phyloP scores from a whole-genome alignment of 2,113 vertebrate species.

The Crotalus horridus region DNA sequence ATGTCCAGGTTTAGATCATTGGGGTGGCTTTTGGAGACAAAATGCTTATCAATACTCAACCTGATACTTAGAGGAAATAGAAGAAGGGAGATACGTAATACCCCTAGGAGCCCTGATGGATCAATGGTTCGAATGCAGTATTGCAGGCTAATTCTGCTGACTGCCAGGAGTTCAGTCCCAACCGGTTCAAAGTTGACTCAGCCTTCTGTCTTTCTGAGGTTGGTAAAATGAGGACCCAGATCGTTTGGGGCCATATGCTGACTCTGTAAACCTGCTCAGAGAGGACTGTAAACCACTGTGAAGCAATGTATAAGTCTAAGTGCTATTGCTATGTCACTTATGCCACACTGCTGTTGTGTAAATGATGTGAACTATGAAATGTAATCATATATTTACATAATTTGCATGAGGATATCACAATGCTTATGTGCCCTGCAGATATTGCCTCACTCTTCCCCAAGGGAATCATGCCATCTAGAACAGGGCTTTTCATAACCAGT shows the following conservation, averaged over 20 bases:
- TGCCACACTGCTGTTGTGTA: background rate
- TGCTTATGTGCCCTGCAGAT: background rate
- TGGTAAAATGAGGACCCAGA: background rate
- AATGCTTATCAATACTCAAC: background rate
- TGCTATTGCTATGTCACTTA: background rate
- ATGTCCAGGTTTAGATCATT: background rate
- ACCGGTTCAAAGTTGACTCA: background rate
- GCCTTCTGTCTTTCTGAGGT: background rate
- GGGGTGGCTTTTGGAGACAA: background rate
- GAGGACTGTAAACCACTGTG: background rate
- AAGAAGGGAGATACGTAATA: background rate
- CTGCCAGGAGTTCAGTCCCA: background rate
- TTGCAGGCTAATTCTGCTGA: background rate
- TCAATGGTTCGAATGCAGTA: background rate
- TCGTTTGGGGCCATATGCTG: background rate
- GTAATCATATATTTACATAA: background rate
- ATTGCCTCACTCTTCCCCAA: background rate
- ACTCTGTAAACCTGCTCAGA: background rate
- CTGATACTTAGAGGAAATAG: background rate
- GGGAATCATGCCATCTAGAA: background rate
- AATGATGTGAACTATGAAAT: background rate
- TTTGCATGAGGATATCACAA: background rate
- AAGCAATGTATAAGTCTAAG: background rate
- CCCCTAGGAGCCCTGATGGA: background rate
- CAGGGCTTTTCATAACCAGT: background rate